These are phyloP conservation scores for Pituophis catenifer DNA, from an alignment of 2,113 vertebrate genomes.

Conservation along the genomic window DNA sequence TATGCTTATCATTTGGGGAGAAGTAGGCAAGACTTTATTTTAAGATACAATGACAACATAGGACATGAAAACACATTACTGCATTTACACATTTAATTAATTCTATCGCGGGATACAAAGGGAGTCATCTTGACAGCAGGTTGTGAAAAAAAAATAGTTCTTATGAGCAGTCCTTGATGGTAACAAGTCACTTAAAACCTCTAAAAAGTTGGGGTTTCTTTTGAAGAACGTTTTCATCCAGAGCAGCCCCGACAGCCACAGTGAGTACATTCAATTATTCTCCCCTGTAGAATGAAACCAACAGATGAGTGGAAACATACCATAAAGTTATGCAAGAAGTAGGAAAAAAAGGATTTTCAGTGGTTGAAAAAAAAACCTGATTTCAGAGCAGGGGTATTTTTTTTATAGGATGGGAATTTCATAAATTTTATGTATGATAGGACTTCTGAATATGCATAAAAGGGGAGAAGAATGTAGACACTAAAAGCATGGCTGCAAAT, in stretches of 20 bases:
- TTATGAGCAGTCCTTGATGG: conserved; percentile 14
- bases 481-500: not conserved
- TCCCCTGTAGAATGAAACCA: conserved; percentile 76
- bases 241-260: conserved; percentile 97
- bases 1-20: not conserved
- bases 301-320: not conserved
- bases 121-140: not conserved
- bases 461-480: not conserved
- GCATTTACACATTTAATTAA: not conserved
- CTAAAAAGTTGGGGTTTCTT: not conserved
- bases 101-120: not conserved
- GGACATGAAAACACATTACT: not conserved
- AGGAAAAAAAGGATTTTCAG: not conserved
- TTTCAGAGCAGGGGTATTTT: not conserved
- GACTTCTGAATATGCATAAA: not conserved
- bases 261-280: conserved; percentile 97
- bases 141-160: not conserved
- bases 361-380: not conserved
- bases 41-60: conserved; percentile 47
- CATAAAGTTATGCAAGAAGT: not conserved
- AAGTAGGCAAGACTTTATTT: conserved; percentile 54
- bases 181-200: conserved; percentile 20
- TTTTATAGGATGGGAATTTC: not conserved
- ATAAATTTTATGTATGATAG: not conserved
- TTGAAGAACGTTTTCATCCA: conserved; percentile 71